These are phyloP conservation scores for Dryas iulia DNA, from an alignment of 1,140 invertebrate genomes.

Conservation along the genomic window DNA sequence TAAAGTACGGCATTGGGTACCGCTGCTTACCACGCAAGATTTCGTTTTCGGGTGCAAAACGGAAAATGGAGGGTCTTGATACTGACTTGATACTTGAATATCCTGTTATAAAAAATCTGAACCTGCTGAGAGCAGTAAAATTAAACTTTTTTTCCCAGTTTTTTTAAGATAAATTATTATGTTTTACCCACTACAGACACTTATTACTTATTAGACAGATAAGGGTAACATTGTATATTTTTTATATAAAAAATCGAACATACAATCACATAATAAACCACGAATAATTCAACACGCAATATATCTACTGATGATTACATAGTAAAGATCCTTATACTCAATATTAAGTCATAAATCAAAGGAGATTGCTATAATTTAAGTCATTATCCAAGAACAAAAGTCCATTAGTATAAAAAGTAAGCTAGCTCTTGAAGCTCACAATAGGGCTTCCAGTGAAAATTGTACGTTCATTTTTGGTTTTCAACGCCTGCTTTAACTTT, in stretches of 20 bases:
- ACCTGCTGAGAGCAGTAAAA: no score
- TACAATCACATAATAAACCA: not conserved
- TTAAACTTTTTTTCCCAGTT: no score
- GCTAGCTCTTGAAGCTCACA: slow-evolving; percentile 19
- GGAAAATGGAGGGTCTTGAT: no score
- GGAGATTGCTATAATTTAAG: slow-evolving; percentile 21
- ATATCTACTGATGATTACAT: not conserved
- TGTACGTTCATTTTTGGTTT: slow-evolving; percentile 24
- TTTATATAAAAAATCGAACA: not conserved
- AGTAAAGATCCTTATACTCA: not conserved
- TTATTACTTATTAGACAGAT: no score
- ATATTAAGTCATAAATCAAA: slow-evolving; percentile 24
- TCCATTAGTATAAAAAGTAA: slow-evolving; percentile 20
- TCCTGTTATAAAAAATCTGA: no score
- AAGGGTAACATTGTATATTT: not conserved
- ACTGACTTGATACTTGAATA: no score
- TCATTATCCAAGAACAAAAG: slow-evolving; percentile 21
- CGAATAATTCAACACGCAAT: not conserved
- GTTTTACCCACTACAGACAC: no score
- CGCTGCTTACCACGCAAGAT: no score
- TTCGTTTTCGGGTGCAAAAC: no score
- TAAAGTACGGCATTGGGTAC: no score
- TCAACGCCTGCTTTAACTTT: not conserved
- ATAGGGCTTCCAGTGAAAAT: slow-evolving; percentile 23
- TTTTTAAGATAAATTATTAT: no score